Base-by-base conservation (phyloP, 2,113 vertebrate species). In the Daubentonia madagascariensis region DNA sequence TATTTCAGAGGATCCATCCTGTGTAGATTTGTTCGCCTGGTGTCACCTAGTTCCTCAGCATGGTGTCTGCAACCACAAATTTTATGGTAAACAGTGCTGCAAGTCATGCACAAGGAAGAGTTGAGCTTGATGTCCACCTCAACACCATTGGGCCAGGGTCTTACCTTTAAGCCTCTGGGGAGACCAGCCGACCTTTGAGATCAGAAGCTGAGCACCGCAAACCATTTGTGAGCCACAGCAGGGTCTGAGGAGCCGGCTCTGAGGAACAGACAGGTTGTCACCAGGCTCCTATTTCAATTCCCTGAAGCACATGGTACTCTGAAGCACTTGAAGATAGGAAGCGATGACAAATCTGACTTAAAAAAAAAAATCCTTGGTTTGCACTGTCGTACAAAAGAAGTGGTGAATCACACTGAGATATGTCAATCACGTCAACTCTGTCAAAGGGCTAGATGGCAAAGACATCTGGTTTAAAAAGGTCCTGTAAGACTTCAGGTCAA, bases 51-150 rank as follows among this genome's bases (percentile, higher is more conserved):
- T 99, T 48, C 99, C 99, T 52, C 99, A 99, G 95, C 99, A 99
- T 0, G 99, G 99, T 0, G 99, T 99, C 94, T 99, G 99, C 92
- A 99, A 99, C 98, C 99, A 99, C 99, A 99, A 99, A 95, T 99
- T 99, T 98, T 99, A 99, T 0, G 99, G 99, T 87, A 99, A 99
- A 87, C 99, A 99, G 92, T 99, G 99, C 67, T 99, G 99, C 98
- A 99, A 99, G 97, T 99, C 99, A 12, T 99, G 99, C 94, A 99
- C 99, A 0, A 98, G 98, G 97, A 99, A 99, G 97, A 99, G 98
- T 98, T 99, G 98, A 95, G 98, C 98, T 96, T 72, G 23, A 67
- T 0, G 0, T 23, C 78, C 96, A 63, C 20, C 79, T 57, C 91
- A 89, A n/a, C 35, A 23, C 79, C 89, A 37, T 23, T 48, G 70